A percentile compares a stretch with the other conserved stretches of the same genome.
Conservation (phyloP, 1,140 invertebrate species). For the Helicorthomorpha holstii region DNA sequence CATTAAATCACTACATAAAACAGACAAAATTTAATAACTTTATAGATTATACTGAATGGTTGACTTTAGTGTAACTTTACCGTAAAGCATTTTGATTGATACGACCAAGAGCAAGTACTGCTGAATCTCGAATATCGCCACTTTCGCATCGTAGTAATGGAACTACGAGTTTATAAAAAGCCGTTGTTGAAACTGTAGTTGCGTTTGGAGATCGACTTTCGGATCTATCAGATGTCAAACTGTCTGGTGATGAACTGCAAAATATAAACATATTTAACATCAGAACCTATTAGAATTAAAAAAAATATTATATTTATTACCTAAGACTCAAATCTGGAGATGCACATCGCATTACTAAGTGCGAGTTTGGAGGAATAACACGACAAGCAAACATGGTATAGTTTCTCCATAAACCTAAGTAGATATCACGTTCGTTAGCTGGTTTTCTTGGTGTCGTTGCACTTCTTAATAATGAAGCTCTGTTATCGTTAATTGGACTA, state of each 20-base stretch:
- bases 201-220: slow-evolving; percentile 26
- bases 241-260: slow-evolving; percentile 62
- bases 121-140: slow-evolving; percentile 77
- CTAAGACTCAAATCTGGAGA: slow-evolving; percentile 81
- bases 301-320: no score
- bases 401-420: slow-evolving; percentile 89
- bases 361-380: slow-evolving; percentile 63
- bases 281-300: no score
- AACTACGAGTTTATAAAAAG: slow-evolving; percentile 77
- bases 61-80: no score
- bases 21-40: neutral
- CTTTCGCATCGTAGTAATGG: slow-evolving; percentile 79
- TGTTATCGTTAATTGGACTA: slow-evolving; percentile 89
- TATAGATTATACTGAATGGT: no score
- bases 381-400: slow-evolving; percentile 88
- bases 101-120: slow-evolving; percentile 79
- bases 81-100: slow-evolving; percentile 81
- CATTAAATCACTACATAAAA: slow-evolving; percentile 66
- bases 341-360: slow-evolving; percentile 65
- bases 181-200: slow-evolving; percentile 49
- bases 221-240: slow-evolving; percentile 56
- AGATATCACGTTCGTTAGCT: slow-evolving; percentile 74
- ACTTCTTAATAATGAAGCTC: slow-evolving; percentile 72
- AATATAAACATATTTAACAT: slow-evolving; percentile 6
- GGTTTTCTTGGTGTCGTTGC: slow-evolving; percentile 58